Conservation (phyloP, 2,113 vertebrate genomes). For the Lophius piscatorius region DNA sequence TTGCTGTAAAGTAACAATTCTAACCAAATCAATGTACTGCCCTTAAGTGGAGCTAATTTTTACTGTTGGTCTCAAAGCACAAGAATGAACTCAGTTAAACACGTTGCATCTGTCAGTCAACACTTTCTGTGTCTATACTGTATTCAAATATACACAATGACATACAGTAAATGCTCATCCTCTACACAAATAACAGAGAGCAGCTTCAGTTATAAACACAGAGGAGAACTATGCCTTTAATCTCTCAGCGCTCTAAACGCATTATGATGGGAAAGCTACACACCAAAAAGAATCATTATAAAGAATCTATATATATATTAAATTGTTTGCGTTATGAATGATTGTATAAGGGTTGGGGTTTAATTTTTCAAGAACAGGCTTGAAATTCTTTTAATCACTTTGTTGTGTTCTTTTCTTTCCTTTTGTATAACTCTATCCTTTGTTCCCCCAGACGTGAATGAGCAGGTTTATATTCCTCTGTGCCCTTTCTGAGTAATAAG, state of each 20-base stretch:
- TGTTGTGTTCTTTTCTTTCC: not conserved
- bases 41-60: too few species aligned
- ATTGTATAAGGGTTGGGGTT: slow-evolving; percentile 9
- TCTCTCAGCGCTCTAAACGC: slow-evolving; percentile 35
- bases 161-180: too few species aligned
- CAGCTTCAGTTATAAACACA: not conserved
- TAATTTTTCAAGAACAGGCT: slow-evolving; percentile 11
- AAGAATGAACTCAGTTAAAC: not conserved
- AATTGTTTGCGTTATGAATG: slow-evolving; percentile 9
- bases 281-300: not conserved
- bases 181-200: not conserved
- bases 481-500: not conserved
- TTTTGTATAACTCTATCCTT: not conserved
- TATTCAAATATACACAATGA: slow-evolving; percentile 11
- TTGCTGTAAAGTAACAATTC: too few species aligned
- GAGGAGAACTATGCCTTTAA: not conserved
- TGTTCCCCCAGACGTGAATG: not conserved
- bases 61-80: too few species aligned
- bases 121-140: slow-evolving; percentile 6
- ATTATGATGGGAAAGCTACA: not conserved
- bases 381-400: not conserved
- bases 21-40: too few species aligned
- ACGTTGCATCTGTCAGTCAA: not conserved
- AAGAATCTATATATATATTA: slow-evolving; percentile 5
- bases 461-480: not conserved